Conservation (phyloP, 2,888 invertebrate species). For the Drosophila robusta region DNA sequence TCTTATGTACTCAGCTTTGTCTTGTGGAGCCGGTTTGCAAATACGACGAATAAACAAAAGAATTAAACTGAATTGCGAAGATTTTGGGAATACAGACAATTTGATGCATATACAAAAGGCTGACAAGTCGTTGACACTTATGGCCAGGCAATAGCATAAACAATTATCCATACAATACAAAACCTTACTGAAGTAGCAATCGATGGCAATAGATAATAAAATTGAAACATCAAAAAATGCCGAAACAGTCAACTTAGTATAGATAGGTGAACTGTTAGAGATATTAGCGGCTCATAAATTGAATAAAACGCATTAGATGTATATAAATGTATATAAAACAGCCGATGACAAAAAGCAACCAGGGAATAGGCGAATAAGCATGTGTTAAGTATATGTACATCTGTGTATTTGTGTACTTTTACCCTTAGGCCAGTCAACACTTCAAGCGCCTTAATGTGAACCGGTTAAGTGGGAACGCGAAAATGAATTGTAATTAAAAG, state of each 20-base stretch:
- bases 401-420: slow-evolving; percentile 17
- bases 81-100: slow-evolving; percentile 21
- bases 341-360: background rate
- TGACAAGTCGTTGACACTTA: slow-evolving; percentile 59
- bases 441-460: slow-evolving; percentile 45
- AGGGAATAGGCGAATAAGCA: background rate
- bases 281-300: slow-evolving; percentile 59
- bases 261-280: slow-evolving; percentile 12
- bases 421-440: slow-evolving; percentile 13
- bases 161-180: slow-evolving; percentile 4
- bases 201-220: slow-evolving; percentile 37
- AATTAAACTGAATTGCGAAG: slow-evolving; percentile 27
- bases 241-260: slow-evolving; percentile 14
- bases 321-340: background rate
- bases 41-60: slow-evolving; percentile 34
- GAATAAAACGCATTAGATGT: slow-evolving; percentile 4
- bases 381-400: background rate
- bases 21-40: slow-evolving; percentile 61
- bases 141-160: slow-evolving; percentile 22
- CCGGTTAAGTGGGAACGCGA: slow-evolving; percentile 53
- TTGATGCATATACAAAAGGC: slow-evolving; percentile 15
- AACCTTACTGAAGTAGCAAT: slow-evolving; percentile 14
- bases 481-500: slow-evolving; percentile 64
- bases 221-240: slow-evolving; percentile 28
- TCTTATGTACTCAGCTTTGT: slow-evolving; percentile 8